A percentile compares a stretch with the other conserved stretches of the same genome.
These are phyloP conservation scores for Phymastichus coffea DNA, from an alignment of 1,140 invertebrate species.

Conservation along the genomic window DNA sequence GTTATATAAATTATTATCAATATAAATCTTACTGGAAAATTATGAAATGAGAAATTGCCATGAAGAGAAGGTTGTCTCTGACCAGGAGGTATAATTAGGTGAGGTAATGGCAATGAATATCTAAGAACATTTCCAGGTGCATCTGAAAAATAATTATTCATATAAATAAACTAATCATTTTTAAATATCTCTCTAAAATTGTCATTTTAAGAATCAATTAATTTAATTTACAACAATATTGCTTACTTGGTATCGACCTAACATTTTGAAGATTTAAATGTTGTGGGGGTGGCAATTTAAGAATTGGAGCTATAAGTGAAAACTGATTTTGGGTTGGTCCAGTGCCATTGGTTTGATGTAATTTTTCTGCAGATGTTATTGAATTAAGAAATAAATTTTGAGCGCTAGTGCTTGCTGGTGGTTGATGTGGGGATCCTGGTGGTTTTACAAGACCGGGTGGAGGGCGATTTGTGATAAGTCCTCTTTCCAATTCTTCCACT, in stretches of 20 bases:
- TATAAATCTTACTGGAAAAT: constrained; percentile 43
- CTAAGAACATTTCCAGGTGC: constrained; percentile 55
- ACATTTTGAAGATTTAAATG: constrained; percentile 47
- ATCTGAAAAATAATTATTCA: constrained; percentile 35
- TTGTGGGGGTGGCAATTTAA: constrained; percentile 45
- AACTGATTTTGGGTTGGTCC: constrained; percentile 47
- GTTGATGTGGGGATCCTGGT: constrained; percentile 45
- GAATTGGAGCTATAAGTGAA: constrained; percentile 42
- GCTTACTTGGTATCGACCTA: constrained; percentile 46
- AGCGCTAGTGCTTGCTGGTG: constrained; percentile 32
- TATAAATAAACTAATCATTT: constrained; percentile 16
- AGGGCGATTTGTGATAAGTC: constrained; percentile 53
- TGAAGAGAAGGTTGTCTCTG: constrained; percentile 47
- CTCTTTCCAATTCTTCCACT: constrained; percentile 60
- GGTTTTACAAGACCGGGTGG: constrained; percentile 45
- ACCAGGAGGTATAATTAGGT: constrained; percentile 45
- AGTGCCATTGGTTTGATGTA: constrained; percentile 38
- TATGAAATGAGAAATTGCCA: constrained; percentile 40
- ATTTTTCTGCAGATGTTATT: constrained; percentile 35
- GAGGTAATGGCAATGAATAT: constrained; percentile 43
- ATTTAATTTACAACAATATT: background rate
- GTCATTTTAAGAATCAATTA: background rate
- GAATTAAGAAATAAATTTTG: constrained; percentile 40
- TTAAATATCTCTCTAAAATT: background rate
- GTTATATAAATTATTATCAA: background rate